These are phyloP conservation scores for Mesoclemmys tuberculata DNA, from an alignment of 2,113 vertebrate species.

Conservation along the genomic window DNA sequence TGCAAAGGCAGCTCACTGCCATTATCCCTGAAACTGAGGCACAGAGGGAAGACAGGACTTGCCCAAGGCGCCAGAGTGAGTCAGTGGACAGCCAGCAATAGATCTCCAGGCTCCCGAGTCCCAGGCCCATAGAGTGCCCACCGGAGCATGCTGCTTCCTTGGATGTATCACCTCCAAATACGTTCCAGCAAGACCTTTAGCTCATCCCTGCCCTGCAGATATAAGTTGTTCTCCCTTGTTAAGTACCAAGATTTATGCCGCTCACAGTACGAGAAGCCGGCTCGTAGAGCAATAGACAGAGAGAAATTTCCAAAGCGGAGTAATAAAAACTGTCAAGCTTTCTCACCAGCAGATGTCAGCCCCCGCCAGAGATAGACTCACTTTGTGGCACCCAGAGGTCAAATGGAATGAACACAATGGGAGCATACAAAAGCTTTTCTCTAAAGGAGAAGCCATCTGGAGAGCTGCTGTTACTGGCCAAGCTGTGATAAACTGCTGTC, in stretches of 20 bases:
- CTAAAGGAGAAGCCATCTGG: neutral
- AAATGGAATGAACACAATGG: neutral
- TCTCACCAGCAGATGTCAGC: slow-evolving; percentile 59
- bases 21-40: neutral
- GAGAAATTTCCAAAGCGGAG: neutral
- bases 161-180: neutral
- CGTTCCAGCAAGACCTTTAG: neutral
- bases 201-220: neutral
- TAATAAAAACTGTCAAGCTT: neutral
- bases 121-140: neutral
- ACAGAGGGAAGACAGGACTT: neutral
- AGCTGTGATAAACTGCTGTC: neutral
- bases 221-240: neutral
- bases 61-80: neutral
- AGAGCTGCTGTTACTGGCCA: neutral
- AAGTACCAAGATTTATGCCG: neutral
- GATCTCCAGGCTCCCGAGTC: neutral
- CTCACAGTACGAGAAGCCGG: neutral
- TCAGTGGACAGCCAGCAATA: neutral
- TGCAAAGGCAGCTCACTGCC: neutral
- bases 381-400: neutral
- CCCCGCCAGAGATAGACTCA: neutral
- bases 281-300: neutral
- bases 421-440: neutral
- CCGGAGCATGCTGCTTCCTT: neutral